Evolutionary conservation across 2,113 vertebrate genomes (phyloP), one percentile per base, ranked within the genome.

Genomic region (Elephas maximus): DNA sequence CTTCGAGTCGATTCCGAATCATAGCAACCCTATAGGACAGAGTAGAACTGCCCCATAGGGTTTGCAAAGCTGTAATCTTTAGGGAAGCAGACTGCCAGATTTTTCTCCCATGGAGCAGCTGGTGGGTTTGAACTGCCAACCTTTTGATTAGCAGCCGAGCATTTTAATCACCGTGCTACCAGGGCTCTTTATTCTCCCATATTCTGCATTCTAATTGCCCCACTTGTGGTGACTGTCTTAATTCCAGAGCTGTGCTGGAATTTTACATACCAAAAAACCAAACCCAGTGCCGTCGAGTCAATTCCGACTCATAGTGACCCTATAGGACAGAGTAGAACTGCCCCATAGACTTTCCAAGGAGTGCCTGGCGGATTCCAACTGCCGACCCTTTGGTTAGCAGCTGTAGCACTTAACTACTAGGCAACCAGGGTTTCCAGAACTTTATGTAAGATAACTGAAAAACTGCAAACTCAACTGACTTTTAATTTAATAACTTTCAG

Each of bases 401-500:
- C 37, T 37, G 37, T 37, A 37, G 37, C 37, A 37, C 37, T 37
- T 37, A 37, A 37, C 37, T 37, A 37, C 37, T 37, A 37, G 37
- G 37, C 37, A 37, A 37, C 37, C 37, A 37, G 37, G 37, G 37
- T 37, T 37, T 37, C 37, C 37, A 96, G 6, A 87, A 69, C 51
- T 76, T 95, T 67, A 51, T 9, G 78, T 71, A 89, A 86, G 45
- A 90, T 11, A 86, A 65, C 8, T 51, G 4, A 67, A 48, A 83
- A 87, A 2, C 10, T 82, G 28, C 86, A 73, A 91, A 48, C 67
- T 69, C 20, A 30, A 26, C 45, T 45, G 33, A 48, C 21, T 76
- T 94, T 94, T 87, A 93, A 95, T 90, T 89, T 33, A 90, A 21
- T 17, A 63, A 69, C 17, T 20, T 62, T 44, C 14, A 81, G 10